These are phyloP conservation scores for Drosophila rubida DNA, from an alignment of 2,888 invertebrate genomes.

Conservation along the genomic window DNA sequence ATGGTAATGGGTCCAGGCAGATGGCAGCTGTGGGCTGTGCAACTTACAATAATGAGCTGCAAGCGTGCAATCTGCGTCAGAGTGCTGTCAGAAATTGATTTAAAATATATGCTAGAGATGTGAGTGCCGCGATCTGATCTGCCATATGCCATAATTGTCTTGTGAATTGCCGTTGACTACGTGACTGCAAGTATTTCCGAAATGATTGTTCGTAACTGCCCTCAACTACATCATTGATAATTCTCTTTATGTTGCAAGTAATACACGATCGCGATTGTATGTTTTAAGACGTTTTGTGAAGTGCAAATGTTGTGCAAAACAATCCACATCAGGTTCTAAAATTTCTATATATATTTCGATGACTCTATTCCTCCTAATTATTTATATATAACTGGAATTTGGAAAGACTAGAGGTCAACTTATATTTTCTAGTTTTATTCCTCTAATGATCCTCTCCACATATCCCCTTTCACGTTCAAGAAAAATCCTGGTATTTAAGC, in stretches of 20 bases:
- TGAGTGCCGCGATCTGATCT: slow-evolving; percentile 5
- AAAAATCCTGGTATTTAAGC: slow-evolving; percentile 23
- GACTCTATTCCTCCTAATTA: too few relatives aligned
- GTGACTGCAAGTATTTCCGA: slow-evolving; percentile 15
- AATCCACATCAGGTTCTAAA: background rate
- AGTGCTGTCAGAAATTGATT: slow-evolving; percentile 55
- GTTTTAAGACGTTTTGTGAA: background rate
- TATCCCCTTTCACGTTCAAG: background rate
- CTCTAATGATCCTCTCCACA: background rate
- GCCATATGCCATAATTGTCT: slow-evolving; percentile 28
- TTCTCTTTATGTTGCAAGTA: background rate
- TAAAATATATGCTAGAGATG: slow-evolving; percentile 47
- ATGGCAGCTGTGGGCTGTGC: slow-evolving; percentile 16
- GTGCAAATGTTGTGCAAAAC: background rate
- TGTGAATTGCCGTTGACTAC: slow-evolving; percentile 35
- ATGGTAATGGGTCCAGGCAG: slow-evolving; percentile 41
- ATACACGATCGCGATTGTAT: background rate
- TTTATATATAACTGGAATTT: too few relatives aligned
- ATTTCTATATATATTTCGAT: background rate
- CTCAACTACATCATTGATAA: background rate
- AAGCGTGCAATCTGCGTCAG: slow-evolving; percentile 48
- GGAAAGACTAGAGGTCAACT: too few relatives aligned
- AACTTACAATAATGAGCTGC: slow-evolving; percentile 58
- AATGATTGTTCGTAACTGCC: slow-evolving; percentile 1
- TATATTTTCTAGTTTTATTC: too few relatives aligned